phyloP scores from a whole-genome alignment of 2,113 vertebrate species.

The Grallaria varia region DNA sequence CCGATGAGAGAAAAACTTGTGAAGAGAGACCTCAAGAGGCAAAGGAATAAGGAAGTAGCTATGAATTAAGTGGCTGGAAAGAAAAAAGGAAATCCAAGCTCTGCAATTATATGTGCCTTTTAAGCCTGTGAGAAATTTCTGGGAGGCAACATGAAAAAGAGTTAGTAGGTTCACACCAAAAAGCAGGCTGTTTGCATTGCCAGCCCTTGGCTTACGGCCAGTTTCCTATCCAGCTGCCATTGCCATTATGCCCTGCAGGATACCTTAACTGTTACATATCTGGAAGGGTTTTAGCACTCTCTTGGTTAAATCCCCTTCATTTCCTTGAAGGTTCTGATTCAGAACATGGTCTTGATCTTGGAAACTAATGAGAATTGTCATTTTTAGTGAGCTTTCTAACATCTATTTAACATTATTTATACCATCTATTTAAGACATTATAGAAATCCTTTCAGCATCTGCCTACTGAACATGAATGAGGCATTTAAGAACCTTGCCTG shows the following conservation, averaged over 20 bases:
- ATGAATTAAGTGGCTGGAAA: background rate
- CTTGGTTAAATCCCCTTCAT: background rate
- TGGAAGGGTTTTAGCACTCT: background rate
- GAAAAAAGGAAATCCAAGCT: background rate
- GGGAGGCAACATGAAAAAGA: background rate
- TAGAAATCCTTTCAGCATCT: background rate
- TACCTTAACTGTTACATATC: background rate
- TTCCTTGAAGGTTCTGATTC: background rate
- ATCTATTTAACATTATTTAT: background rate
- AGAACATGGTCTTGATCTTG: background rate
- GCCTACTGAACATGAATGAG: background rate
- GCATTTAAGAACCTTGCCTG: background rate
- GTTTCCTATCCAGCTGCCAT: background rate
- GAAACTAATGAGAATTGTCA: background rate
- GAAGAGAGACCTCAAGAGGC: background rate
- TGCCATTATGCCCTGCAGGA: background rate
- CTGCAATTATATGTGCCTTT: background rate
- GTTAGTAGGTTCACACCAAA: background rate
- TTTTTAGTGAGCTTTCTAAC: background rate
- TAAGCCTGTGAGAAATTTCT: background rate
- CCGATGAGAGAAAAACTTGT: background rate
- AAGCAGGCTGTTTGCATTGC: background rate
- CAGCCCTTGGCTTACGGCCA: background rate
- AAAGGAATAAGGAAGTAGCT: background rate
- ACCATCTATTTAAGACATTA: background rate